Conservation (phyloP, 2,797 vertebrate species). For the Nasua narica region DNA sequence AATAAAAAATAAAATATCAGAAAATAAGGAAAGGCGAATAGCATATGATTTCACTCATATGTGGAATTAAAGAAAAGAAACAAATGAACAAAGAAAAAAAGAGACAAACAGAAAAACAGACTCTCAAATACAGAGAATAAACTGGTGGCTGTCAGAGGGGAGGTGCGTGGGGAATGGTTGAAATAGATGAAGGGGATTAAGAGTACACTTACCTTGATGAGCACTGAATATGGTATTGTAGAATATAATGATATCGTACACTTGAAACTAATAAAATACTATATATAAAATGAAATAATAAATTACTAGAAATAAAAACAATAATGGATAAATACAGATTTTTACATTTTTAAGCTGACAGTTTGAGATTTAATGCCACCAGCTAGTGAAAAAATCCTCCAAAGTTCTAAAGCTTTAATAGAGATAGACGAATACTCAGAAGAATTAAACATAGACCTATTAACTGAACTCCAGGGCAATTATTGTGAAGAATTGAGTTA, state of each 20-base stretch:
- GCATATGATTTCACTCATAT: not conserved
- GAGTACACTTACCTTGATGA: not conserved
- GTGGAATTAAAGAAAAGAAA: not conserved
- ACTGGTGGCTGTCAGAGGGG: not conserved
- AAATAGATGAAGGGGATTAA: not conserved
- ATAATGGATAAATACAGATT: not conserved
- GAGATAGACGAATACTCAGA: not conserved
- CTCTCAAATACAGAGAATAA: not conserved
- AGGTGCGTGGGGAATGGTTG: not conserved
- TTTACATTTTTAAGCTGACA: not conserved
- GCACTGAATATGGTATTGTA: not conserved
- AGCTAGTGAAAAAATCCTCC: not conserved
- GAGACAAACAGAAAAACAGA: not conserved
- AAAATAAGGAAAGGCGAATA: not conserved
- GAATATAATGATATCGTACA: not conserved
- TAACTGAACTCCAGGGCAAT: not conserved
- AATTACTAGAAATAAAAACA: not conserved
- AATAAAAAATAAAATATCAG: too few species aligned
- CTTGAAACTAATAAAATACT: not conserved
- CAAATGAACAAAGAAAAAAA: not conserved
- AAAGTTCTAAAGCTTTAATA: not conserved
- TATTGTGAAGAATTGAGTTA: constrained; percentile 27
- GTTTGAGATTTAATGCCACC: not conserved
- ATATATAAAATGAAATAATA: not conserved
- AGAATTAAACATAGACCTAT: not conserved